Conservation (phyloP, 2,113 vertebrate genomes). For the Etia nguti region DNA sequence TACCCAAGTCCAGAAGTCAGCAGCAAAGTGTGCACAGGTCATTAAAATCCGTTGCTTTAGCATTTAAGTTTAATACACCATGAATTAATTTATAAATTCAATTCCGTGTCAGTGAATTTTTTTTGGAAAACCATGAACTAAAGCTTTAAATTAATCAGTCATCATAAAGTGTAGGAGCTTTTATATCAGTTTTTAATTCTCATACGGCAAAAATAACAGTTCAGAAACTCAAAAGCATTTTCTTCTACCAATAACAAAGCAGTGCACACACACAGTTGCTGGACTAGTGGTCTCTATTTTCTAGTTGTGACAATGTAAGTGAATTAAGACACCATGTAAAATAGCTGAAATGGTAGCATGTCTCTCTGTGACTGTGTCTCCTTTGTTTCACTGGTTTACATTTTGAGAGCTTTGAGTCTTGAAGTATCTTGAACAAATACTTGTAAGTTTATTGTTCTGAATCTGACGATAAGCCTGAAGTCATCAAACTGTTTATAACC, state of each 20-base stretch:
- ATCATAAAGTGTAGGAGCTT: neutral
- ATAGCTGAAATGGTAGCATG: neutral
- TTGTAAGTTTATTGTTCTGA: neutral
- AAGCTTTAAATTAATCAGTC: neutral
- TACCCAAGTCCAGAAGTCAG: neutral
- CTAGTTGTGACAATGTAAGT: neutral
- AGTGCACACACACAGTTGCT: too few relatives aligned
- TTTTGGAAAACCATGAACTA: too few relatives aligned
- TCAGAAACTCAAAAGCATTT: neutral
- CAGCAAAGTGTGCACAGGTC: neutral
- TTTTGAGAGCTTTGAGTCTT: neutral
- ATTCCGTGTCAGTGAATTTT: neutral
- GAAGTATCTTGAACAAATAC: neutral
- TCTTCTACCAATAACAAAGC: neutral
- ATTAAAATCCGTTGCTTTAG: neutral
- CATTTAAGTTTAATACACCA: neutral
- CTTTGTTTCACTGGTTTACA: neutral
- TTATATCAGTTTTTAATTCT: neutral
- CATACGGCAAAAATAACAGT: neutral
- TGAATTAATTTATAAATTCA: neutral
- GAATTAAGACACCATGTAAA: neutral
- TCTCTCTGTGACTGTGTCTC: neutral
- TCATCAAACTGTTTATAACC: neutral
- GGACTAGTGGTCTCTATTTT: neutral
- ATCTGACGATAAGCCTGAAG: rapidly evolving